phyloP scores from a whole-genome alignment of 2,797 vertebrate genomes.

The Austrolebias charrua region DNA sequence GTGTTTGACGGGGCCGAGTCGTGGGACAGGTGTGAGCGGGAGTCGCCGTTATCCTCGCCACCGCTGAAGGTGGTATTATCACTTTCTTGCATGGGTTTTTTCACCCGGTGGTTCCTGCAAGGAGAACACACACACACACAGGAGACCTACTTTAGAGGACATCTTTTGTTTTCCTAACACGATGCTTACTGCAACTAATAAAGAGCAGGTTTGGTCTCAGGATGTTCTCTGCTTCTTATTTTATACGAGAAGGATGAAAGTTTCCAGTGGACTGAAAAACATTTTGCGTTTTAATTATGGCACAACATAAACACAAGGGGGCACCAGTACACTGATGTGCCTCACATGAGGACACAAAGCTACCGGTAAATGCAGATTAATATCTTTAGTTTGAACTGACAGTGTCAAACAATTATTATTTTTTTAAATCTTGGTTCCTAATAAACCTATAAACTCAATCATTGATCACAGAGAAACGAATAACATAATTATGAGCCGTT shows the following conservation, averaged over 20 bases:
- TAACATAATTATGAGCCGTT: too few relatives aligned
- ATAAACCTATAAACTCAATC: too few relatives aligned
- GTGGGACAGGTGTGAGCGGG: conserved; percentile 83
- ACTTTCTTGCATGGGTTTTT: conserved; percentile 85
- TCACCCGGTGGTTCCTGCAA: conserved; percentile 84
- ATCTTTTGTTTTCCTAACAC: too few relatives aligned
- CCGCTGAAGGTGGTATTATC: conserved; percentile 90
- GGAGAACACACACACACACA: not conserved
- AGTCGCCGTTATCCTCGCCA: conserved; percentile 86
- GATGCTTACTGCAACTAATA: not conserved
- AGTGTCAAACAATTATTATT: not conserved
- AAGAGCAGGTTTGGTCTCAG: not conserved
- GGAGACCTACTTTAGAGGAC: too few relatives aligned
- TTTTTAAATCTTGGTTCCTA: too few relatives aligned
- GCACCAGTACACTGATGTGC: not conserved
- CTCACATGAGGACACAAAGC: too few relatives aligned
- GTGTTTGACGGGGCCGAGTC: conserved; percentile 81
- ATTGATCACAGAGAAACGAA: too few relatives aligned
- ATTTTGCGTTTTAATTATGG: not conserved
- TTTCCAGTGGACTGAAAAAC: not conserved
- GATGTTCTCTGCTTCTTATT: not conserved
- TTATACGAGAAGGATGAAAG: too few relatives aligned
- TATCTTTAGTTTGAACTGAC: not conserved
- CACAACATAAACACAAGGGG: not conserved
- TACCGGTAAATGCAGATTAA: too few relatives aligned